phyloP scores from a whole-genome alignment of 1,140 invertebrate genomes.

The Acyrthosiphon pisum region DNA sequence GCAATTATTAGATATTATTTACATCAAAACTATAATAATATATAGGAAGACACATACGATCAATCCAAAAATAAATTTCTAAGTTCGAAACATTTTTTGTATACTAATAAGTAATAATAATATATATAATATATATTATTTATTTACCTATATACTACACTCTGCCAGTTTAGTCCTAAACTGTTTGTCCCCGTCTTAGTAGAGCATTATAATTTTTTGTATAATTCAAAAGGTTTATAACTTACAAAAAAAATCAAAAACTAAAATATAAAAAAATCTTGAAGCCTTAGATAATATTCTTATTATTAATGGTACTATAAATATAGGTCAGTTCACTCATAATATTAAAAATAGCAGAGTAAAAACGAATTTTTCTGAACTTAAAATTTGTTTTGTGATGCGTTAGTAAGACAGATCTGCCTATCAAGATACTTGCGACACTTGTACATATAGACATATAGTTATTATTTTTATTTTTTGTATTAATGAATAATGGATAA shows the following conservation, averaged over 20 bases:
- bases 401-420: neutral
- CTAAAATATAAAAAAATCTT: too few relatives aligned
- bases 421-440: neutral
- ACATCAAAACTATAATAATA: neutral
- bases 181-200: neutral
- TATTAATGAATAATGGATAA: too few relatives aligned
- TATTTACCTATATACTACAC: neutral
- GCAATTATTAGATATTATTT: neutral
- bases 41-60: neutral
- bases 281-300: neutral
- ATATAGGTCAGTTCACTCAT: neutral
- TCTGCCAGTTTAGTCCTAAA: neutral
- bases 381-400: neutral
- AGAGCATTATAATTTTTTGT: neutral
- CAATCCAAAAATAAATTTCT: neutral
- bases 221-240: too few relatives aligned
- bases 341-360: neutral
- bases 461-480: neutral
- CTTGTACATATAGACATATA: neutral
- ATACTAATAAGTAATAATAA: too few relatives aligned
- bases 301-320: neutral
- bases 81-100: neutral
- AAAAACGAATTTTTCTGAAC: neutral
- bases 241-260: too few relatives aligned
- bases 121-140: neutral